phyloP scores from a whole-genome alignment of 2,113 vertebrate genomes.

The Oceanites oceanicus region DNA sequence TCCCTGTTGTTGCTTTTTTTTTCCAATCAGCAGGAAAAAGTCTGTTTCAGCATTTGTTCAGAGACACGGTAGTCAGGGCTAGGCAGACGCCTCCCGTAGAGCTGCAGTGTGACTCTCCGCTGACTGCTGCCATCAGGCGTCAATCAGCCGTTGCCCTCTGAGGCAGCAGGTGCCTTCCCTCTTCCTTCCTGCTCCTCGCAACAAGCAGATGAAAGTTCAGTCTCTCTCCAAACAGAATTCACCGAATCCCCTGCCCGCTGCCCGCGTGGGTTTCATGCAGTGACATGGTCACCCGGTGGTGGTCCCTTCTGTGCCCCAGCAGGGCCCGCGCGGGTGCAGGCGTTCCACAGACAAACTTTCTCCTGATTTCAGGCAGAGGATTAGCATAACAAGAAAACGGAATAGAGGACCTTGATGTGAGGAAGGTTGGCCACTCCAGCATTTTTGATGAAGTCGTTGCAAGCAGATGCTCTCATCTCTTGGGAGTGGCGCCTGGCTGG shows the following conservation, averaged over 20 bases:
- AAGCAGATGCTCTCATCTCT: neutral
- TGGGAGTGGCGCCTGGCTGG: neutral
- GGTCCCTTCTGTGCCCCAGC: neutral
- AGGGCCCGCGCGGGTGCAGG: neutral
- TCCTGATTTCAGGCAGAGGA: neutral
- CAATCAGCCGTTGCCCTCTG: neutral
- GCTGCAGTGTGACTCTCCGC: neutral
- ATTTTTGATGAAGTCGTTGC: neutral
- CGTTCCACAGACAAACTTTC: neutral
- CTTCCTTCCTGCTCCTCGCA: neutral
- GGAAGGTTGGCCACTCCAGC: neutral
- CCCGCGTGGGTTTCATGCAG: neutral
- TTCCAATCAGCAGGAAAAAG: neutral
- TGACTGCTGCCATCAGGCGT: neutral
- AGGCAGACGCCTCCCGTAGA: neutral
- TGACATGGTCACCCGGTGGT: neutral
- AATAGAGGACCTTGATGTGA: neutral
- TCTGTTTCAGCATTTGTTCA: neutral
- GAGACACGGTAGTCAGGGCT: neutral
- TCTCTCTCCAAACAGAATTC: neutral
- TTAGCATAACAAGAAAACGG: neutral
- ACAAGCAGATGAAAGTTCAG: neutral
- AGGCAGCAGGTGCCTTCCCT: neutral
- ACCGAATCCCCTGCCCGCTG: neutral
- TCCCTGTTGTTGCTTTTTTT: neutral